Evolutionary conservation across 2,797 vertebrate genomes (phyloP).

Genomic region (Pseudocheirus occidentalis): DNA sequence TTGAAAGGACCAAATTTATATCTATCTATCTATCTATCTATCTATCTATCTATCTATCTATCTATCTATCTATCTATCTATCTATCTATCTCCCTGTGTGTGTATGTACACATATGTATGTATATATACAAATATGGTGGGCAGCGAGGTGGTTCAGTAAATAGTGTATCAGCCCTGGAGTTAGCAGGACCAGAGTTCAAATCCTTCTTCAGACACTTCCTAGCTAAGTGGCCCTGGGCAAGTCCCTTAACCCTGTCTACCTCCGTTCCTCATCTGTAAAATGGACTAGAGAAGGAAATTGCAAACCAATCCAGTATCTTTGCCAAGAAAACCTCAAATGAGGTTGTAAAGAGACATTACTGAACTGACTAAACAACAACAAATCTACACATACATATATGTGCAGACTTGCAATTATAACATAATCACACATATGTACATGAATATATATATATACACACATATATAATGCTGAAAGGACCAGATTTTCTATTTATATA

Average conservation of each 20-base stretch:
- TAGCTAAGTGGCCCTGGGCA: too few species aligned
- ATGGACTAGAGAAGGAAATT: not conserved
- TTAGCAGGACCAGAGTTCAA: too few species aligned
- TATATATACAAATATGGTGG: too few species aligned
- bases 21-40: too few species aligned
- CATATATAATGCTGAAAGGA: not conserved
- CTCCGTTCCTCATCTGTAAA: too few species aligned
- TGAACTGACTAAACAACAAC: not conserved
- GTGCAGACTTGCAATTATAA: not conserved
- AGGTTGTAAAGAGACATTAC: not conserved
- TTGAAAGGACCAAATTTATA: too few species aligned
- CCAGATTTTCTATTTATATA: not conserved
- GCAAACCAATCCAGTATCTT: not conserved
- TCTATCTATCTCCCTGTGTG: accelerated
- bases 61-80: accelerated
- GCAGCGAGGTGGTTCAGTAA: too few species aligned
- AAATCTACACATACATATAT: not conserved
- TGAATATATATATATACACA: not conserved
- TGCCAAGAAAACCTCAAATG: not conserved
- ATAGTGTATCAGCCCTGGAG: too few species aligned
- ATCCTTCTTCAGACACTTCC: too few species aligned
- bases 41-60: accelerated
- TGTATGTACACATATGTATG: too few species aligned
- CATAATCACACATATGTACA: not conserved
- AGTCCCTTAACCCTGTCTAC: too few species aligned